Base-by-base conservation (phyloP, 2,888 invertebrate species). In the Catotricha subobsoleta region DNA sequence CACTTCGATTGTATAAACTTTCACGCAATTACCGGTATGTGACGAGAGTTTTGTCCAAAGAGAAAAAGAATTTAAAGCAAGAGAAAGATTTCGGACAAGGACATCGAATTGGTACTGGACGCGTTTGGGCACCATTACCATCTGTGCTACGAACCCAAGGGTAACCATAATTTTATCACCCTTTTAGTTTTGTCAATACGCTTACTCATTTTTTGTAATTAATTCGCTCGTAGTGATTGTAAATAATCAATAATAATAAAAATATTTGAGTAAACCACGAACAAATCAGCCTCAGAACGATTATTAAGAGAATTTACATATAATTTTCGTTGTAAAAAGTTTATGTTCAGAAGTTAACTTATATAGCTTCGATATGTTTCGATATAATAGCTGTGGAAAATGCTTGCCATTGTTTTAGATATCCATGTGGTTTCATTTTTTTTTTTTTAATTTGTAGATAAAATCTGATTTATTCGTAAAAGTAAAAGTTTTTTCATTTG, bases 1-100 rank as follows among this genome's bases (percentile, higher is more conserved):
- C 90, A 2, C 72, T 73, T 41, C 74, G 80, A 51, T 66, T 95
- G 43, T 90, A 95, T 67, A 73, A 72, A 51, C 78, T 86, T 52
- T 97, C 97, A 0, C 72, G 82, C 41, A 94, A 97, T 61, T 95
- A 95, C 64, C 74, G 97, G 54, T 92, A 91, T 58, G 90, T 98
- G 0, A 82, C 94, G 19, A 77, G 78, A 49, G 82, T 88, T 21
- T 69, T 98, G 41, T 76, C 80, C 0, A 72, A 79, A 45, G 97
- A 98, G 57, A 94, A 94, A 65, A 82, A 79, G 59, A 65, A 74
- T 42, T 64, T 94, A 2, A 94, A 91, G 73, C 88, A 84, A 61
- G 74, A 74, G 48, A 74, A 74, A 47, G 72, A 74, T 45, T 77
- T 80, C 50, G 74, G 73, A 35, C 71, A 74, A 45, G 76, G 80